Evolutionary conservation across 2,797 vertebrate species (phyloP).

Genomic region (Sebastes hubbsi): DNA sequence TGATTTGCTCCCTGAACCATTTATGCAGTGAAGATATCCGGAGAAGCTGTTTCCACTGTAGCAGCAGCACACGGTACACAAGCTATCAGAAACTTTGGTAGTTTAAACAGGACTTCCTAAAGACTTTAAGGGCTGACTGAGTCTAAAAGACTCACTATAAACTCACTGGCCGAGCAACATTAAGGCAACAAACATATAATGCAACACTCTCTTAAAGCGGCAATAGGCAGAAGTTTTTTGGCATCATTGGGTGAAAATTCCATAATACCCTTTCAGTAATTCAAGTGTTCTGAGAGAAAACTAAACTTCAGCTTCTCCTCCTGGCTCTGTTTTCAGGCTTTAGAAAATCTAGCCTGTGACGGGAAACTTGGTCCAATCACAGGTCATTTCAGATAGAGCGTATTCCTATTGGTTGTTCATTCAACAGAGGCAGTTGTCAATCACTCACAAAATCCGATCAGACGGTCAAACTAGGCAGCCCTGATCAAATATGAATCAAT

Average conservation of each 20-base stretch:
- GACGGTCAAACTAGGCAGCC: no score
- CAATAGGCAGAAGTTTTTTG: no score
- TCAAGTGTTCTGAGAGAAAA: no score
- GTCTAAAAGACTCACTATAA: neutral
- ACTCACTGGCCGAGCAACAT: neutral
- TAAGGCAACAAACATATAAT: neutral
- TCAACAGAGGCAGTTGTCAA: accelerated
- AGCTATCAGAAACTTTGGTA: neutral
- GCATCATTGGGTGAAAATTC: no score
- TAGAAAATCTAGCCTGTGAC: no score
- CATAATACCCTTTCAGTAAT: no score
- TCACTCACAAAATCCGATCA: no score
- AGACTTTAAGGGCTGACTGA: neutral
- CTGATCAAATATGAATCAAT: no score
- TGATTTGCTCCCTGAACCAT: neutral
- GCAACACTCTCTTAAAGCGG: neutral
- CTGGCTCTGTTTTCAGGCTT: no score
- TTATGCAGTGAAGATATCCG: neutral
- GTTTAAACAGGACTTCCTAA: neutral
- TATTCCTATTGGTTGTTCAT: no score
- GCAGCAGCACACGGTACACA: neutral
- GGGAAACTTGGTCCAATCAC: no score
- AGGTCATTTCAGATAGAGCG: no score
- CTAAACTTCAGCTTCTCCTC: accelerated
- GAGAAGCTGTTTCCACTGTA: neutral